Conservation (phyloP, 2,113 vertebrate species). For the Talpa occidentalis region DNA sequence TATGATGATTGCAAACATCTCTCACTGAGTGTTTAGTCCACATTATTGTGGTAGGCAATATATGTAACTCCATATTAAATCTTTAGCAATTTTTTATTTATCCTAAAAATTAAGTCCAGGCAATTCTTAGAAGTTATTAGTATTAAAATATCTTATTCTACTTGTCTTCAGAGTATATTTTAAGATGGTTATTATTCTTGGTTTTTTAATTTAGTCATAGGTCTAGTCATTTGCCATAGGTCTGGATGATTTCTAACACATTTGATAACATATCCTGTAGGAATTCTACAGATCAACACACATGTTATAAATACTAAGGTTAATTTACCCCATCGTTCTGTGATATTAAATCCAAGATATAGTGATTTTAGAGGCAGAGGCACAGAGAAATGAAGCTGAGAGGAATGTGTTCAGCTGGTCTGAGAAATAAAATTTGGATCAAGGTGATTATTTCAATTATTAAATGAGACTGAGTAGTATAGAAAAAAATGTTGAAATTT, state of each 20-base stretch:
- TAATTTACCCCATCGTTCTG: not conserved
- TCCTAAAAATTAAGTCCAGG: constrained; percentile 7
- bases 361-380: constrained; percentile 11
- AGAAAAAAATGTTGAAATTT: constrained; percentile 27
- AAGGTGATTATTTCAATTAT: not conserved
- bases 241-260: not conserved
- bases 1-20: not conserved
- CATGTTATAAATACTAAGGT: not conserved
- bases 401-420: not conserved
- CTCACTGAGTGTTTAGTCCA: not conserved
- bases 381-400: not conserved
- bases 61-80: not conserved
- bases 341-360: not conserved
- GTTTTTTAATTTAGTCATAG: not conserved
- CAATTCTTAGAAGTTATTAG: constrained; percentile 11
- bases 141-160: not conserved
- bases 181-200: not conserved
- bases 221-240: not conserved
- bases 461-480: not conserved
- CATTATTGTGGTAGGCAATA: not conserved
- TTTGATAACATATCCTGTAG: not conserved
- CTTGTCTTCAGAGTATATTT: constrained; percentile 26
- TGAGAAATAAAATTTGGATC: constrained; percentile 41
- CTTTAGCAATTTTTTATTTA: not conserved
- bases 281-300: not conserved